Percentiles rank a stretch among this genome's conserved stretches.
Conservation (phyloP, 2,113 vertebrate genomes). For the Pseudois nayaur region DNA sequence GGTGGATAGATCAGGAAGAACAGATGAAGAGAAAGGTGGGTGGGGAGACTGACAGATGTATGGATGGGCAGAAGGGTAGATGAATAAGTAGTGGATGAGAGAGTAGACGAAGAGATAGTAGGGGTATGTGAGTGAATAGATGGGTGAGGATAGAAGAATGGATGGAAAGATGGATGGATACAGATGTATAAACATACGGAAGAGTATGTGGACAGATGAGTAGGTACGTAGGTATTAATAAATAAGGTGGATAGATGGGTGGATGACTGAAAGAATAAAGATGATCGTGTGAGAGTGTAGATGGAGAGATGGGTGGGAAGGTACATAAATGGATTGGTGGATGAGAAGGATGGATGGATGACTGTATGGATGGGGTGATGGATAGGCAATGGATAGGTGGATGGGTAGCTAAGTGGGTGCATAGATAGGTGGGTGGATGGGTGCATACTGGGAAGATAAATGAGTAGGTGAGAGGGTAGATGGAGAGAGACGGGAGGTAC, state of each 20-base stretch:
- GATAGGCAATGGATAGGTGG: neutral
- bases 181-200: neutral
- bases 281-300: neutral
- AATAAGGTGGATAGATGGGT: no score
- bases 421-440: no score
- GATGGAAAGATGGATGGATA: neutral
- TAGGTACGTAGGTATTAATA: neutral
- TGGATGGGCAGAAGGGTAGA: neutral
- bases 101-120: rapidly evolving
- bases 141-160: neutral
- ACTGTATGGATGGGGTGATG: neutral
- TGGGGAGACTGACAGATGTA: neutral
- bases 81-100: no score
- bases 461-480: neutral
- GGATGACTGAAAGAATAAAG: neutral
- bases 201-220: neutral
- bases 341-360: neutral
- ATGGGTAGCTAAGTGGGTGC: neutral
- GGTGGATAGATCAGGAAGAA: neutral
- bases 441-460: neutral
- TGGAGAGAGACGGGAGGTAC: neutral
- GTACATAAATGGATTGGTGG: neutral
- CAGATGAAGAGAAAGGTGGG: neutral
- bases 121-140: no score
- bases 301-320: neutral